These are phyloP conservation scores for Crambe crambe DNA, from an alignment of 37 sponge, comb jelly and placozoan species.

Conservation along the genomic window DNA sequence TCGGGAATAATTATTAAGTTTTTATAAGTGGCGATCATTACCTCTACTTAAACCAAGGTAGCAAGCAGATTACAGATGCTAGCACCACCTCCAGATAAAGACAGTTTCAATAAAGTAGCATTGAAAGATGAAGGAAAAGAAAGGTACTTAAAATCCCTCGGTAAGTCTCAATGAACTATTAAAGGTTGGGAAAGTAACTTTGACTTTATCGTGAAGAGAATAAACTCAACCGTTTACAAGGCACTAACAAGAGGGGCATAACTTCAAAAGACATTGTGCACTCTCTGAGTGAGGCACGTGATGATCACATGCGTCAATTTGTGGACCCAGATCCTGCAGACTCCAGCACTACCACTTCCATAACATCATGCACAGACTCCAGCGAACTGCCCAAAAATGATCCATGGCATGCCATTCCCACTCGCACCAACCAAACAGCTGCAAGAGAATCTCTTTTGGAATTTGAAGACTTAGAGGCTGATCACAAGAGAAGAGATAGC, in stretches of 20 bases:
- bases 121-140: constrained; percentile 39
- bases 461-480: neutral
- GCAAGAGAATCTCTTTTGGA: neutral
- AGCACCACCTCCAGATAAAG: constrained; percentile 30
- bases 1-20: too few species aligned
- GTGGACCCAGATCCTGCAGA: neutral
- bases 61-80: too few species aligned
- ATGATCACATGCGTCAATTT: constrained; percentile 56
- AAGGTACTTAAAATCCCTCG: constrained; percentile 46
- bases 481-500: neutral
- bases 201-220: neutral
- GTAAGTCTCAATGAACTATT: constrained; percentile 18
- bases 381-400: too few species aligned
- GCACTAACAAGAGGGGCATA: constrained; percentile 7
- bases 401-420: too few species aligned
- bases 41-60: too few species aligned
- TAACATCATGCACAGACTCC: neutral
- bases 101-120: constrained; percentile 1
- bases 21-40: too few species aligned
- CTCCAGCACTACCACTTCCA: neutral
- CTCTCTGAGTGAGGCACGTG: constrained; percentile 43
- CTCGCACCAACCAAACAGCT: neutral
- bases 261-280: constrained; percentile 42
- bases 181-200: neutral
- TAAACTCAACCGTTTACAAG: constrained; percentile 4